These are phyloP conservation scores for Carlito syrichta DNA, from an alignment of 2,113 vertebrate species.

Conservation along the genomic window DNA sequence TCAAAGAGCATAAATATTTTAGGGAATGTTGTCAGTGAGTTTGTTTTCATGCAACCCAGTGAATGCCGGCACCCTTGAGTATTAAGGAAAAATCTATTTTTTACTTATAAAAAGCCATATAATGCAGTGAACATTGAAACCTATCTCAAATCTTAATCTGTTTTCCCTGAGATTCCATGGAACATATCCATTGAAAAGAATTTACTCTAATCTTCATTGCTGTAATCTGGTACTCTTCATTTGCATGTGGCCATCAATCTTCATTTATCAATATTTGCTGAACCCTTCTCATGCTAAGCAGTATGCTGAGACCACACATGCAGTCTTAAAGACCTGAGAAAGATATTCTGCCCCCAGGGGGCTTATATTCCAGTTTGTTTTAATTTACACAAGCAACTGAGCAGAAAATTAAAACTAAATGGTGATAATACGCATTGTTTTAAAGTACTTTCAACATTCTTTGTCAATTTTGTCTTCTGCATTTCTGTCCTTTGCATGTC, in stretches of 20 bases:
- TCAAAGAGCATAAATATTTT: constrained; percentile 54
- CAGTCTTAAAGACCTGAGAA: neutral
- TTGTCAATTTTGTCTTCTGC: constrained; percentile 22
- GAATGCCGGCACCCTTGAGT: neutral
- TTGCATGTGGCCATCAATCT: neutral
- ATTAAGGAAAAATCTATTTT: neutral
- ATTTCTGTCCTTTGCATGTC: constrained; percentile 22
- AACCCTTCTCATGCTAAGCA: neutral
- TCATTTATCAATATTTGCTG: neutral
- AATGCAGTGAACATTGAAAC: neutral
- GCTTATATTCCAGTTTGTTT: neutral
- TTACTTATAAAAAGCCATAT: neutral
- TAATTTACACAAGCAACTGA: neutral
- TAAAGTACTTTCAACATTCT: neutral
- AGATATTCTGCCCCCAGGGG: neutral
- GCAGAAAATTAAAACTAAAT: constrained; percentile 12
- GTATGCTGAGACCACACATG: neutral
- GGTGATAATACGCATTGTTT: neutral
- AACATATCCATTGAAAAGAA: neutral
- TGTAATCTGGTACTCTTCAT: neutral
- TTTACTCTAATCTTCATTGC: neutral
- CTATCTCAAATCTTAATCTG: constrained; percentile 5
- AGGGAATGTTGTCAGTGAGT: constrained; percentile 2
- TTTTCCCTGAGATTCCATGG: neutral
- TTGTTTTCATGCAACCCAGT: constrained; percentile 41